Conservation (phyloP, 2,113 vertebrate species). For the Psittacula cyanocephala region DNA sequence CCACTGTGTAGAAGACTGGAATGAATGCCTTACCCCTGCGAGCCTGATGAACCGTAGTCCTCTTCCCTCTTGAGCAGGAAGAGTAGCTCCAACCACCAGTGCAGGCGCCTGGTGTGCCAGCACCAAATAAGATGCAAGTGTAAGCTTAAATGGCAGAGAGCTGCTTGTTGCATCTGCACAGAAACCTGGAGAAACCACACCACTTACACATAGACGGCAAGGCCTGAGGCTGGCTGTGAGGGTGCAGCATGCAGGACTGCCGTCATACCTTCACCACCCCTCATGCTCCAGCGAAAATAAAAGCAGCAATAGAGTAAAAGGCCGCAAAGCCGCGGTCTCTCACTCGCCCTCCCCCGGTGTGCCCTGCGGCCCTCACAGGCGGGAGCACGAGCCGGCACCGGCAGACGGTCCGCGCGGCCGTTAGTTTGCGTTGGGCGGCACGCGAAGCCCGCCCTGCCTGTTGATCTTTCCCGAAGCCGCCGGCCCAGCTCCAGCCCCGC, state of each 20-base stretch:
- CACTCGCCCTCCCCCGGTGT: not conserved
- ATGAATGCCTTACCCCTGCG: not conserved
- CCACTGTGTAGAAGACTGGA: not conserved
- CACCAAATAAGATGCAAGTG: not conserved
- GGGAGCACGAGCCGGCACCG: rapidly evolving
- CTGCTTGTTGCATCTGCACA: not conserved
- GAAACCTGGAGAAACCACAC: not conserved
- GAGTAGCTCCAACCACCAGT: not conserved
- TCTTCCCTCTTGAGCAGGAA: not conserved
- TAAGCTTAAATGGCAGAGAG: not conserved
- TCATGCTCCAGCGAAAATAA: not conserved
- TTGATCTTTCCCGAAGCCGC: not conserved
- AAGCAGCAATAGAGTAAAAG: rapidly evolving
- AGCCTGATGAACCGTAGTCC: not conserved
- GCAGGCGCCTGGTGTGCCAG: too few relatives aligned
- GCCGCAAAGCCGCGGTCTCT: not conserved
- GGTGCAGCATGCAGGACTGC: not conserved
- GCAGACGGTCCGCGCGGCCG: not conserved
- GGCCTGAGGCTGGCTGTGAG: rapidly evolving
- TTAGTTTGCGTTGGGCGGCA: not conserved
- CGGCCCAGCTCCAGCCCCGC: rapidly evolving
- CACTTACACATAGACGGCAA: rapidly evolving
- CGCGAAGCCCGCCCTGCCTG: too few relatives aligned
- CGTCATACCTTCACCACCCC: rapidly evolving
- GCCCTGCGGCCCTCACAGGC: rapidly evolving